Base-by-base conservation (phyloP, 2,888 invertebrate genomes). In the Choristoneura rosaceana region DNA sequence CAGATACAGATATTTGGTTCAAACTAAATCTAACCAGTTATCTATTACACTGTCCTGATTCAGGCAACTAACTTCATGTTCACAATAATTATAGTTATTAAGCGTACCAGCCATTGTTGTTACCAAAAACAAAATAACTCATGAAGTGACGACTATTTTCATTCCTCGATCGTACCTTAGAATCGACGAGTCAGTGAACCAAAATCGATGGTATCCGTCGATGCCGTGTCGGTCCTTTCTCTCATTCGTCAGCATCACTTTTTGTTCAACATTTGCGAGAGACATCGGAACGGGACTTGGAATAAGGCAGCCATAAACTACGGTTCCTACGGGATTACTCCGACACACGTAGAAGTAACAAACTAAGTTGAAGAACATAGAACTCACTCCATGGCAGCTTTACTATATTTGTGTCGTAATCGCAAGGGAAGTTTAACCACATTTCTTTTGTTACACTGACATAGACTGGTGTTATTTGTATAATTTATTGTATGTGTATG, bases 361-460 rank as follows among this genome's bases (percentile, higher is more conserved):
- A 66, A 66, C 55, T 66, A 55, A 66, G 65, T 66, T 66, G 55
- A 66, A 55, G 65, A 66, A 66, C 64, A 61, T 34, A 38, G 65
- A 66, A 66, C 55, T 66, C 65, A 41, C 55, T 55, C 41, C 15
- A 43, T 41, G 65, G 41, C 55, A 66, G 55, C 65, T 52, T 65
- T 55, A 12, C 65, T 55, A 55, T 66, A 66, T 66, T 55, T 66
- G 65, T 55, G 65, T 41, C 65, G 47, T 64, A 50, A 50, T 47
- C 50, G 55, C 38, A 17, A 63, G 55, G 52, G 65, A 55, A 43
- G 47, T 50, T 66, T 41, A 17, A 66, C 65, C 55, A 66, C 65
- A 55, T 41, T 41, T 66, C 65, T 66, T 66, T 64, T 50, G 64
- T 64, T 64, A 64, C 50, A 34, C 14, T 50, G 64, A 64, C 64